Percentiles rank a stretch among this genome's conserved stretches.
phyloP scores from a whole-genome alignment of 2,113 vertebrate species.

The Dipodomys spectabilis region DNA sequence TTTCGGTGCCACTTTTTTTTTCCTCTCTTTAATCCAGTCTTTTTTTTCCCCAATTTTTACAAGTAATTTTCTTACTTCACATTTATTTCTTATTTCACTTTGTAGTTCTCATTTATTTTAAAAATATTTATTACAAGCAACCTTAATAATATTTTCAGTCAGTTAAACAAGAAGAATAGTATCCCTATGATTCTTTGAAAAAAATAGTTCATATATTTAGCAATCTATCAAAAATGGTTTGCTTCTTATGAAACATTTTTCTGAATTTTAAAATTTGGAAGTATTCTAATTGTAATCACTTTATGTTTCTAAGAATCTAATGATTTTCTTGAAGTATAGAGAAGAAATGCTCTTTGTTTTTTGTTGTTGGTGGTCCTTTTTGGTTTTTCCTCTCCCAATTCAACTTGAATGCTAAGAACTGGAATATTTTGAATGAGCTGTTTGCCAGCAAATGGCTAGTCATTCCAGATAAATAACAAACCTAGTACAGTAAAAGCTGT shows the following conservation, averaged over 20 bases:
- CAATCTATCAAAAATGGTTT: conserved; percentile 5
- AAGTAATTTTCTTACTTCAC: background rate
- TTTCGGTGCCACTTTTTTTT: background rate
- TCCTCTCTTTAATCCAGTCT: background rate
- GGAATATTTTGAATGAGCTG: conserved; percentile 49
- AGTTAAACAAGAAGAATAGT: background rate
- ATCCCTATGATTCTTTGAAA: background rate
- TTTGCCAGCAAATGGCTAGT: conserved; percentile 58
- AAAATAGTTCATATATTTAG: background rate
- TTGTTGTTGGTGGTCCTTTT: background rate
- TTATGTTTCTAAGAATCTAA: conserved; percentile 45
- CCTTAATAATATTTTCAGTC: background rate
- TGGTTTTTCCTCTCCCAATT: background rate
- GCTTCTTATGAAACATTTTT: background rate
- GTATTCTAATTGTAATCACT: conserved; percentile 5
- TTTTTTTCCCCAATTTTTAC: background rate
- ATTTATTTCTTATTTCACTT: background rate
- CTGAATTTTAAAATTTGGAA: conserved; percentile 45
- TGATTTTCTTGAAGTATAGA: conserved; percentile 23
- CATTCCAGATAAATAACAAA: conserved; percentile 63
- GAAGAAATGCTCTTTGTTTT: conserved; percentile 27
- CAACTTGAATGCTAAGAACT: conserved; percentile 66
- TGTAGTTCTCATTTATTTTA: background rate
- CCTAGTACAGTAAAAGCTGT: conserved; percentile 67
- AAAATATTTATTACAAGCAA: background rate